A percentile compares a stretch with the other conserved stretches of the same genome.
Evolutionary conservation across 92 coral and sea anemone genomes (phyloP).

Genomic region (Metridium senile): DNA sequence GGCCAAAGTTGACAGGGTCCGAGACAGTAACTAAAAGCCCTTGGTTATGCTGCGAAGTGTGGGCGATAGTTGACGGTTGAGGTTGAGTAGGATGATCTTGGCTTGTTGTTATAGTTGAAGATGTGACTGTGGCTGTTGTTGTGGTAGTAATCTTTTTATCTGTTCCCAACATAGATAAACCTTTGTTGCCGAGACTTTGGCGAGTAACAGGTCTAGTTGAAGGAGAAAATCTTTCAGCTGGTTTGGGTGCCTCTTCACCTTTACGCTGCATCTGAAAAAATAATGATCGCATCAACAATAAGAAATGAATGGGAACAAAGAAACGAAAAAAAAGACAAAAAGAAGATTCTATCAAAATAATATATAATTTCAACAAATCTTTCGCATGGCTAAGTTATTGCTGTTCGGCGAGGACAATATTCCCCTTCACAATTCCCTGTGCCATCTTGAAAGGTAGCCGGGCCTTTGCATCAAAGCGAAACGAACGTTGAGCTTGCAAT

Average conservation of each 20-base stretch:
- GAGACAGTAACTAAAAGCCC: conserved; percentile 32
- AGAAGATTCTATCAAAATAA: background rate
- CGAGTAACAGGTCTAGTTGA: conserved; percentile 28
- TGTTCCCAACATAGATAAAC: conserved; percentile 10
- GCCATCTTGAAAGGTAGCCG: too few species aligned
- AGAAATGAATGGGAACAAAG: background rate
- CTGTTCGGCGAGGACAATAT: too few species aligned
- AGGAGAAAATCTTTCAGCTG: conserved; percentile 25
- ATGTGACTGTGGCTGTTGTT: conserved; percentile 6
- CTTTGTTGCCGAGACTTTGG: conserved; percentile 24
- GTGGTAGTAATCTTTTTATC: conserved; percentile 14
- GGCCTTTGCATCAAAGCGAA: too few species aligned
- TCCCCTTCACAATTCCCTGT: too few species aligned
- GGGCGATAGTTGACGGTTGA: conserved; percentile 24
- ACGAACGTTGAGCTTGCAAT: too few species aligned
- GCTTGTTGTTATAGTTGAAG: conserved; percentile 4
- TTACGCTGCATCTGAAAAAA: conserved; percentile 50
- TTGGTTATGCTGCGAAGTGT: conserved; percentile 16
- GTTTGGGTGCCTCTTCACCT: background rate
- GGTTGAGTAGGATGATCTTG: conserved; percentile 6
- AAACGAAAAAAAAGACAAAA: background rate
- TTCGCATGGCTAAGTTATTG: too few species aligned
- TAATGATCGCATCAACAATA: background rate
- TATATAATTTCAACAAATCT: too few species aligned
- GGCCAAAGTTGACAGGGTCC: conserved; percentile 23